A percentile compares a stretch with the other conserved stretches of the same genome.
phyloP scores from a whole-genome alignment of 2,888 invertebrate species.

The Trachelus stipa region DNA sequence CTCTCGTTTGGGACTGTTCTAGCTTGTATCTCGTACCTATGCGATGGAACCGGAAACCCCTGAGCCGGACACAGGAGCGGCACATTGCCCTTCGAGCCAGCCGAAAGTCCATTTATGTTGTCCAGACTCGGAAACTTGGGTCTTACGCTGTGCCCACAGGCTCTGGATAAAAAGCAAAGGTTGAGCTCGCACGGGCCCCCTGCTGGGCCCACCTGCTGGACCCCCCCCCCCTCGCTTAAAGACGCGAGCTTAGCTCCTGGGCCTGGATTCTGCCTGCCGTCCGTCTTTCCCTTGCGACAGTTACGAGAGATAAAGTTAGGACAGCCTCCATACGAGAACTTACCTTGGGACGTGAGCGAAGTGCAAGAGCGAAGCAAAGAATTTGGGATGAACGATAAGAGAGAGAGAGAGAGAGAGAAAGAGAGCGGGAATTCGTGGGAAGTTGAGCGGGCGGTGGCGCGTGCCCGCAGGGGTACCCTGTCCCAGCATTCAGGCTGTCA shows the following conservation, averaged over 20 bases:
- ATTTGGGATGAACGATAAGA: slow-evolving; percentile 16
- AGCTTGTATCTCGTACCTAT: slow-evolving; percentile 21
- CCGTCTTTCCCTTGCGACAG: slow-evolving; percentile 17
- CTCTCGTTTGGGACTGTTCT: not conserved
- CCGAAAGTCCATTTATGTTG: slow-evolving; percentile 29
- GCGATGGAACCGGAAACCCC: slow-evolving; percentile 70
- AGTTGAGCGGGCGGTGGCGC: slow-evolving; percentile 54
- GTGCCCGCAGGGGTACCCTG: slow-evolving; percentile 89
- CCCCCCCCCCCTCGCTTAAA: slow-evolving; percentile 15
- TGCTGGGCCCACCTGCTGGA: too few species aligned
- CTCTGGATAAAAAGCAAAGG: slow-evolving; percentile 65
- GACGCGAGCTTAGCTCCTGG: not conserved
- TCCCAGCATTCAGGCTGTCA: slow-evolving; percentile 96
- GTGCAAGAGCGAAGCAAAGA: slow-evolving; percentile 24
- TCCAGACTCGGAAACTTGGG: slow-evolving; percentile 69
- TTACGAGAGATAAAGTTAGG: not conserved
- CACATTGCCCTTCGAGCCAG: slow-evolving; percentile 64
- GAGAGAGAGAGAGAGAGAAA: too few species aligned
- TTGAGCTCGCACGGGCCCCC: slow-evolving; percentile 23
- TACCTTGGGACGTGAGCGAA: slow-evolving; percentile 28
- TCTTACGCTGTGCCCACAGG: slow-evolving; percentile 75
- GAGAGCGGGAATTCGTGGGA: slow-evolving; percentile 22
- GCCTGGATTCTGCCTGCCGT: not conserved
- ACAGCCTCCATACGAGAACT: slow-evolving; percentile 15
- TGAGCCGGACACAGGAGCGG: slow-evolving; percentile 76